phyloP scores from a whole-genome alignment of 2,113 vertebrate species.

The Pleuronectes platessa region DNA sequence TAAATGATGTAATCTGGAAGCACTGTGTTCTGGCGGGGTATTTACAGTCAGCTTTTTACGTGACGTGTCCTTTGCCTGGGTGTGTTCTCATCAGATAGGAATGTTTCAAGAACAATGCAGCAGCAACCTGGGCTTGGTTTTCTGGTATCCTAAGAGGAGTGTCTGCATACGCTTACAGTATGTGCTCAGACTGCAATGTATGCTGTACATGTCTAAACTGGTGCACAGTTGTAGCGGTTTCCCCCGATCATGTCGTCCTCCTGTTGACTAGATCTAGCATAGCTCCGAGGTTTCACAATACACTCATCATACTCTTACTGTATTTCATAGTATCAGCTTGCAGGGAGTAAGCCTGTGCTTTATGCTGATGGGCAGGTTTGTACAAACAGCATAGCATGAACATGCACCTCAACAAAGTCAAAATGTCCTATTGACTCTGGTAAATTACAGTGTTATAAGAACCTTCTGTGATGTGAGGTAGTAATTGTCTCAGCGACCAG shows the following conservation, averaged over 20 bases:
- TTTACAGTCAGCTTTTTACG: slow-evolving; percentile 21
- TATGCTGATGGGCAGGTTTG: not conserved
- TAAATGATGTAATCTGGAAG: slow-evolving; percentile 74
- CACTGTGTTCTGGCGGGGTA: slow-evolving; percentile 8
- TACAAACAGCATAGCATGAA: not conserved
- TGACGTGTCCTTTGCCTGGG: slow-evolving; percentile 54
- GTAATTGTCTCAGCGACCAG: not conserved
- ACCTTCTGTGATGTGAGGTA: not conserved
- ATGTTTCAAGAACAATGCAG: slow-evolving; percentile 6
- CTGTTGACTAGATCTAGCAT: not conserved
- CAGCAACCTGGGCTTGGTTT: not conserved
- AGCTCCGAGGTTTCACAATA: slow-evolving; percentile 21
- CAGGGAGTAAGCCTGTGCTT: not conserved
- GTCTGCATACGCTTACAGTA: not conserved
- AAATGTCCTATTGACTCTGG: not conserved
- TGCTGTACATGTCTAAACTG: not conserved
- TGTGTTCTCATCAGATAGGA: slow-evolving; percentile 44
- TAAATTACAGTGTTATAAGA: not conserved
- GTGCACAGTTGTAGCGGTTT: slow-evolving; percentile 1
- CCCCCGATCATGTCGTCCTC: not conserved
- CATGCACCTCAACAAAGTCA: not conserved
- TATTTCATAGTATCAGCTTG: slow-evolving; percentile 2
- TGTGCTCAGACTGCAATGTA: not conserved
- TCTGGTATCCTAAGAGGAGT: not conserved
- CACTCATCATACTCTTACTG: not conserved